phyloP scores from a whole-genome alignment of 2,888 invertebrate genomes.

The Biston stratarius region DNA sequence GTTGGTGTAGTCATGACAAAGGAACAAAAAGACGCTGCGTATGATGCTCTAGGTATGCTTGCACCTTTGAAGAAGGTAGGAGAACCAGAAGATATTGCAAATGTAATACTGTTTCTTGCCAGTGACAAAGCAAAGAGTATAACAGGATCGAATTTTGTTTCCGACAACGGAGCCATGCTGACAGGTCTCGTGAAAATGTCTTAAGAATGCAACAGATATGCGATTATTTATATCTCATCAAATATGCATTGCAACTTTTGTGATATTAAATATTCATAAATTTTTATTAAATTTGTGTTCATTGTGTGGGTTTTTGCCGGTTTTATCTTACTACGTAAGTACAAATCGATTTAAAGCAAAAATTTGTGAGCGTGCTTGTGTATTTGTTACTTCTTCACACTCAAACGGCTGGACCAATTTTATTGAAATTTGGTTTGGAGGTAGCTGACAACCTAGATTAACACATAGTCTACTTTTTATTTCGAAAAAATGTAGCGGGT shows the following conservation, averaged over 20 bases:
- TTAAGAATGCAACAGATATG: neutral
- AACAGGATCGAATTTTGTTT: slow-evolving; percentile 45
- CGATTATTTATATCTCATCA: neutral
- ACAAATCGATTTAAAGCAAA: no score
- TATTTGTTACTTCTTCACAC: no score
- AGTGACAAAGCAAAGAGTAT: slow-evolving; percentile 53
- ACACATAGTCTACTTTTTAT: no score
- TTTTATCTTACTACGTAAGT: no score
- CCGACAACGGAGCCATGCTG: neutral
- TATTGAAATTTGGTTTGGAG: no score
- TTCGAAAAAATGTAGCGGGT: no score
- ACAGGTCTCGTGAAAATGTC: neutral
- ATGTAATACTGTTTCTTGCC: slow-evolving; percentile 48
- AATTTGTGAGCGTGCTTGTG: no score
- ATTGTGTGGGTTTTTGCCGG: neutral
- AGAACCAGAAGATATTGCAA: slow-evolving; percentile 52
- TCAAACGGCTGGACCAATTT: no score
- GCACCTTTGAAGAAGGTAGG: slow-evolving; percentile 19
- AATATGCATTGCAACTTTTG: neutral
- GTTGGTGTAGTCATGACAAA: neutral
- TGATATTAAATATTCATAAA: neutral
- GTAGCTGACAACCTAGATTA: no score
- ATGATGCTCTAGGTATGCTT: neutral
- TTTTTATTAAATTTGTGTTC: no score
- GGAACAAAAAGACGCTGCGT: slow-evolving; percentile 6